Evolutionary conservation across 2,797 vertebrate genomes (phyloP), one percentile per base, ranked within the genome.

Genomic region (Urocyon cinereoargenteus): DNA sequence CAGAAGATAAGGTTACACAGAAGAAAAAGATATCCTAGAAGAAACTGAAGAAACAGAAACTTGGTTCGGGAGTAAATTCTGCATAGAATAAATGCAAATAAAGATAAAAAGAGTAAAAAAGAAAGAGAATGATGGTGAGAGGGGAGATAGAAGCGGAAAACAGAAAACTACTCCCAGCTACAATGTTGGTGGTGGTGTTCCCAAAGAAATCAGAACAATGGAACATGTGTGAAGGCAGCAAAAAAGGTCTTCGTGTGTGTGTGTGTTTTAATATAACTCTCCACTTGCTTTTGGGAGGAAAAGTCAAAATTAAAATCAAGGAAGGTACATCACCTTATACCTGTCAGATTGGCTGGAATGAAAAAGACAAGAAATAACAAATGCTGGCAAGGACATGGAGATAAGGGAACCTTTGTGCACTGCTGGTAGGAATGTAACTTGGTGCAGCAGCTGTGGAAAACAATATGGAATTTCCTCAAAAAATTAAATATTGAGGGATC

Each of bases 291-390:
- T 62, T 49, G 10, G 26, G 5, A 13, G 1, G 0, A 0, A 2
- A 15, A 18, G 36, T 75, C 31, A 87, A 96, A 97, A 90, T 81
- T 73, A 94, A 86, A 55, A 95, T 79, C 79, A 93, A 83, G 1
- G 28, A 81, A 85, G 40, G 5, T 75, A 51, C 31, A 51, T 15
- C 15, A 49, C 4, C 45, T 75, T 75, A 49, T 7, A 28, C 26
- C 45, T 49, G 73, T 75, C 73, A 75, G 26, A 51, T 49, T 75
- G 45, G 72, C 72, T 49, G 4, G 40, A 75, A 75, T 18, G 8
- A 75, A 18, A 49, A 49, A 18, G 45, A 49, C 40, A 75, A 75
- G 45, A 75, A 18, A 11, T 49, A 75, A 51, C 40, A 75, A 51
- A 45, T 75, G 73, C 49, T 28, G 15, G 16, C 26, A 14, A 75